These are phyloP conservation scores for Whitmania pigra DNA, from an alignment of 1,140 invertebrate species.

Conservation along the genomic window DNA sequence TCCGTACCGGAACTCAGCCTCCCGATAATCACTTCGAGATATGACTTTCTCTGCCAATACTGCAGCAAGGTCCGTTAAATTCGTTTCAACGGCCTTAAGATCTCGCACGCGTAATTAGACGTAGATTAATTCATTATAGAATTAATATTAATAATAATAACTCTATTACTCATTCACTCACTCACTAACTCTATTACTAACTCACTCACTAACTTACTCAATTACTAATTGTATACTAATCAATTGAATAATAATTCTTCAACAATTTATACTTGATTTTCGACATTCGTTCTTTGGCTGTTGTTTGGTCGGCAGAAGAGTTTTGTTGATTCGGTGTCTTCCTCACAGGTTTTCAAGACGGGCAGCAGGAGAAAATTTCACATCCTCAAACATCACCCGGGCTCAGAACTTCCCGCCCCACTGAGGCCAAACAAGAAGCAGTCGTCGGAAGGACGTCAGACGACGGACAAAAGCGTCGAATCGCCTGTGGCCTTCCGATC, in stretches of 20 bases:
- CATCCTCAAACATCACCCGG: constrained; percentile 72
- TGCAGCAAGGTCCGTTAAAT: constrained; percentile 53
- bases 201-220: too few relatives aligned
- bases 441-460: neutral
- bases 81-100: neutral
- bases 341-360: constrained; percentile 60
- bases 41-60: constrained; percentile 71
- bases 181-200: too few relatives aligned
- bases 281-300: too few relatives aligned
- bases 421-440: constrained; percentile 24
- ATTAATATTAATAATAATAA: too few relatives aligned
- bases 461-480: neutral
- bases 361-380: constrained; percentile 71
- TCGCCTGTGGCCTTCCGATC: constrained; percentile 44
- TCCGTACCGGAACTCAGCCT: constrained; percentile 67
- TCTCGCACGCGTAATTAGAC: too few relatives aligned
- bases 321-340: neutral
- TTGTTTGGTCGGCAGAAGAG: too few relatives aligned
- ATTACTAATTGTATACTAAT: too few relatives aligned
- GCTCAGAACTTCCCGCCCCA: constrained; percentile 52
- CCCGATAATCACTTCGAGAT: constrained; percentile 63
- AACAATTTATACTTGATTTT: too few relatives aligned
- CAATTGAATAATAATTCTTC: too few relatives aligned
- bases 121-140: too few relatives aligned
- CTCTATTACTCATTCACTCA: too few relatives aligned